Evolutionary conservation across 2,113 vertebrate genomes (phyloP), one percentile per base, ranked within the genome.

Genomic region (Anoplopoma fimbria): DNA sequence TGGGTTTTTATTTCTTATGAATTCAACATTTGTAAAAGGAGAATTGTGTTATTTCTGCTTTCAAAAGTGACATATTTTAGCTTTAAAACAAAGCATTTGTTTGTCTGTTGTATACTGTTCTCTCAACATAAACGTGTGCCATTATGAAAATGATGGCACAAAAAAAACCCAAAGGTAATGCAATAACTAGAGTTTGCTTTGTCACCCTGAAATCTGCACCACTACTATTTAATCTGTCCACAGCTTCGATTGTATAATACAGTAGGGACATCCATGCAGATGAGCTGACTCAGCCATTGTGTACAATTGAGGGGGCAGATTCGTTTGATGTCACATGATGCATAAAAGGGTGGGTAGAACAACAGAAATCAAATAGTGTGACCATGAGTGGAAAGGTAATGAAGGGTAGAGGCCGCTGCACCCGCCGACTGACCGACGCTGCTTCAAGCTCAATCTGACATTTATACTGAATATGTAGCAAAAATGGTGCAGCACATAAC

Each of bases 361-460:
- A 75, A 83, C 84, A 88, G 79, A 87, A 87, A 85, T 84, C 81
- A 76, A 90, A 83, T 69, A 71, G 69, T 31, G 67, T 60, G 83
- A 86, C 74, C 88, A 90, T 87, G 90, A 92, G 58, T 33, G 85
- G 72, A 76, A 87, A 90, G 90, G 87, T 89, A 87, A 74, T 45
- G 81, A 40, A 38, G 77, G 21, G 47, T 27, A 6, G 45, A 65
- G 65, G 64, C 67, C 69, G n/a, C 42, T 51, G 55, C 62, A 69
- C 42, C 69, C 45, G 85, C 13, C 65, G 34, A 38, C 45, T 40
- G 9, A 61, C 15, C 47, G 21, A 38, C 27, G 14, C n/a, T 76
- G 19, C 17, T 5, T 63, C 5, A 19, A n/a, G 42, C 42, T 45
- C 42, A 17, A n/a, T n/a, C n/a, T n/a, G 15, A 17, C 13, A 23